Evolutionary conservation across 1,140 invertebrate species (phyloP), one percentile per base, ranked within the genome.

Genomic region (Diuraphis noxia): DNA sequence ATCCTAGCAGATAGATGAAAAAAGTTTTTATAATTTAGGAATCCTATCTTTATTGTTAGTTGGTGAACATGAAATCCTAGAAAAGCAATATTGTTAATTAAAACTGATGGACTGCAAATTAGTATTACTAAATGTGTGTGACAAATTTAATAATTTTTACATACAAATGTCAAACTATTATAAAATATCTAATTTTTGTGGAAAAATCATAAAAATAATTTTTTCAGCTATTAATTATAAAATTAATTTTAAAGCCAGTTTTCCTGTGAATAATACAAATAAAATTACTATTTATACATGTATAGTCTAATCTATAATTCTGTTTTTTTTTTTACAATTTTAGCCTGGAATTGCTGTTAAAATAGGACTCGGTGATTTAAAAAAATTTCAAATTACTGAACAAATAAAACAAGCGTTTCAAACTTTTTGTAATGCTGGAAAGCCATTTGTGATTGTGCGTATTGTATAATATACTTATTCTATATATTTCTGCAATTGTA

Each of bases 391-490:
- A 72, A 8, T 0, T 13, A 41, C 36, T 36, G 38, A 63, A 5
- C 8, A 63, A n/a, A 72, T 88, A 0, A 77, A 72, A 72, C 41
- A 72, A 34, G 21, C 72, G 52, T 88, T 88, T 41, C 3, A 41
- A 1, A 7, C 19, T 0, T 72, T 88, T n/a, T 21, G 19, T 43
- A 6, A 88, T 2, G 0, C 8, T n/a, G 36, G 40, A 88, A 88
- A 40, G 72, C 36, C 9, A 56, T 88, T 88, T 88, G 1, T 88
- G 8, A 72, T 88, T 41, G 87, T 88, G 43, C 13, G 87, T 88
- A 72, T 41, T 40, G 9, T 56, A 38, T 56, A 56, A 25, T 49
- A 19, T 46, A 46, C 43, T 10, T 46, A 46, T 30, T 85, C 13
- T n/a, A n/a, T 34, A 34, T 46, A 34, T 34, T 86, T 34, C 17